Percentiles rank a stretch among this genome's conserved stretches.
phyloP scores from a whole-genome alignment of 2,888 invertebrate species.

The Platerodrilus igneus region DNA sequence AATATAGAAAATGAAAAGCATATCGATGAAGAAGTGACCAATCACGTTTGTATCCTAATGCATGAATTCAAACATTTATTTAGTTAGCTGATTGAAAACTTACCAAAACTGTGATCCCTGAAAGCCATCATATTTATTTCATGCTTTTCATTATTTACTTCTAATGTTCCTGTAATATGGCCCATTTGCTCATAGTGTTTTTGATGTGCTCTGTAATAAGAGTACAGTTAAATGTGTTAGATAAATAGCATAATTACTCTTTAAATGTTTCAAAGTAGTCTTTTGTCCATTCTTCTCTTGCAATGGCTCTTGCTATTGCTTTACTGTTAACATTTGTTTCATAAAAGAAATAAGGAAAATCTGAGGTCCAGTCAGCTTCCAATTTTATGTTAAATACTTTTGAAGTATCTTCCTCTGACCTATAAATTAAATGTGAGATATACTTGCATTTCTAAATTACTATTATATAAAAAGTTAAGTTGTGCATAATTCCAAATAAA shows the following conservation, averaged over 20 bases:
- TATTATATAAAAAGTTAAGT: too few species aligned
- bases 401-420: constrained; percentile 46
- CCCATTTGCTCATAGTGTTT: constrained; percentile 83
- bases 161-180: constrained; percentile 55
- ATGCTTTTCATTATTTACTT: constrained; percentile 51
- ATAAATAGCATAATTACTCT: constrained; percentile 49
- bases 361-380: constrained; percentile 59
- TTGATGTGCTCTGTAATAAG: constrained; percentile 61
- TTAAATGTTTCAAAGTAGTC: constrained; percentile 62
- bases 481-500: too few species aligned
- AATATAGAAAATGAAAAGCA: constrained; percentile 71
- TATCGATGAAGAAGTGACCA: constrained; percentile 73
- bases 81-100: constrained; percentile 30
- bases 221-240: constrained; percentile 13
- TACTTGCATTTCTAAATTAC: too few species aligned
- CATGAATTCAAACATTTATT: constrained; percentile 11
- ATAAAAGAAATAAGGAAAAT: constrained; percentile 64
- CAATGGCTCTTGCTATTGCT: constrained; percentile 66
- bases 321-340: constrained; percentile 65
- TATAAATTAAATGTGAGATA: too few species aligned
- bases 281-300: constrained; percentile 68
- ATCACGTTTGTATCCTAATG: constrained; percentile 62
- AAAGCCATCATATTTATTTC: constrained; percentile 59
- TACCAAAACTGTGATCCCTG: constrained; percentile 76
- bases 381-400: constrained; percentile 56